Conservation (phyloP, 2,113 vertebrate species). For the Todiramphus saurophagus region DNA sequence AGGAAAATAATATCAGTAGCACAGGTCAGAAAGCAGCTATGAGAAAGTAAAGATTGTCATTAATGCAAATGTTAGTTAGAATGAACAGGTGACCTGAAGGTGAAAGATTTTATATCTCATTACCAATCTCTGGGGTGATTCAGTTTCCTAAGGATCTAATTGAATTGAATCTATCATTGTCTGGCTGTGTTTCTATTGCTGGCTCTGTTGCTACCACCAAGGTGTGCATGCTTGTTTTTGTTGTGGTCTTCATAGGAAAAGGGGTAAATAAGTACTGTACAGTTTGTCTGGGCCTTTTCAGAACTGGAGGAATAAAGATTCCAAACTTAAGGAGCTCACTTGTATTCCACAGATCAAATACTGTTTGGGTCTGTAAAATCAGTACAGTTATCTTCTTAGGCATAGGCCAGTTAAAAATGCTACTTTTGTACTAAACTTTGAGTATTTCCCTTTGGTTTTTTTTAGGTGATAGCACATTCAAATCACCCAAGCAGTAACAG, state of each 20-base stretch:
- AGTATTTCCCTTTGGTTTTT: neutral
- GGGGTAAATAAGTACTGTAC: neutral
- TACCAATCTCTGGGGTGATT: neutral
- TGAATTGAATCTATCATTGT: neutral
- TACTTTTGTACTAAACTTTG: neutral
- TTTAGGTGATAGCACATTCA: neutral
- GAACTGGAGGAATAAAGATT: neutral
- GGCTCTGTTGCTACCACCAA: neutral
- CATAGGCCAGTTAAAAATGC: neutral
- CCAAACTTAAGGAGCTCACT: neutral
- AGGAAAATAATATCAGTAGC: neutral
- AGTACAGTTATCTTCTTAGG: neutral
- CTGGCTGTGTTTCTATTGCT: neutral
- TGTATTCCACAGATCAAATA: neutral
- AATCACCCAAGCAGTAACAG: neutral
- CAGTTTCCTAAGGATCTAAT: neutral
- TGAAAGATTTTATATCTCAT: constrained; percentile 25
- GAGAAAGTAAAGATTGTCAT: neutral
- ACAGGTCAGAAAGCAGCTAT: neutral
- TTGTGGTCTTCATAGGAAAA: neutral
- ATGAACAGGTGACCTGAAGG: constrained; percentile 30
- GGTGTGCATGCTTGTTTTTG: neutral
- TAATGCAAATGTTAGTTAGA: neutral
- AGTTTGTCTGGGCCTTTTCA: neutral
- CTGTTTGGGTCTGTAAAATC: neutral